These are phyloP conservation scores for Bombyx mandarina DNA, from an alignment of 1,140 invertebrate species.

Conservation along the genomic window DNA sequence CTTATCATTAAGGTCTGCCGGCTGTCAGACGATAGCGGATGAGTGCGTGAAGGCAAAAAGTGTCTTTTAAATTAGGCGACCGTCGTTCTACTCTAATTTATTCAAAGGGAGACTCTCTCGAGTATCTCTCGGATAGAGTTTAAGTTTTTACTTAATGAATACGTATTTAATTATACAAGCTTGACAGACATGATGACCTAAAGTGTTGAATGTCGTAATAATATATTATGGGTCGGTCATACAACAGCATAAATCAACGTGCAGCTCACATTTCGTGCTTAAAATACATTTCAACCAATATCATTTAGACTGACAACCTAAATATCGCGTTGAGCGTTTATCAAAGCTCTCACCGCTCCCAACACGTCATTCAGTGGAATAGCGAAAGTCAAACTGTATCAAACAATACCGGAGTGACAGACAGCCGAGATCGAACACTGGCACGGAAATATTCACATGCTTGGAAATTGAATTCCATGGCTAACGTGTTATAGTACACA, in stretches of 20 bases:
- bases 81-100: slow-evolving; percentile 18
- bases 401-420: slow-evolving; percentile 14
- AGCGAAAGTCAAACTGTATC: slow-evolving; percentile 8
- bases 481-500: neutral
- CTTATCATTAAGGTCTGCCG: neutral
- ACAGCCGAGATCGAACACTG: slow-evolving; percentile 8
- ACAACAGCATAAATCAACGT: too few species aligned
- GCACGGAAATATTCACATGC: slow-evolving; percentile 13
- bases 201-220: too few species aligned
- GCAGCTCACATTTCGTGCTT: too few species aligned
- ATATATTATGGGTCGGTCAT: too few species aligned
- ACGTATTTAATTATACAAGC: too few species aligned
- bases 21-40: slow-evolving; percentile 17
- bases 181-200: too few species aligned
- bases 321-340: too few species aligned
- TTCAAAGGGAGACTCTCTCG: slow-evolving; percentile 16
- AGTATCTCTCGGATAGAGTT: neutral
- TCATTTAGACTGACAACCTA: too few species aligned
- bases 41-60: slow-evolving; percentile 21
- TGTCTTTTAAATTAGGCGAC: slow-evolving; percentile 21
- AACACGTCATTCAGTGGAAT: neutral
- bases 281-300: too few species aligned
- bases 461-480: slow-evolving; percentile 17
- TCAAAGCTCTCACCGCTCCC: too few species aligned
- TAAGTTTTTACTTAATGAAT: neutral